Conservation (phyloP, 2,113 vertebrate genomes). For the Stegastes partitus region DNA sequence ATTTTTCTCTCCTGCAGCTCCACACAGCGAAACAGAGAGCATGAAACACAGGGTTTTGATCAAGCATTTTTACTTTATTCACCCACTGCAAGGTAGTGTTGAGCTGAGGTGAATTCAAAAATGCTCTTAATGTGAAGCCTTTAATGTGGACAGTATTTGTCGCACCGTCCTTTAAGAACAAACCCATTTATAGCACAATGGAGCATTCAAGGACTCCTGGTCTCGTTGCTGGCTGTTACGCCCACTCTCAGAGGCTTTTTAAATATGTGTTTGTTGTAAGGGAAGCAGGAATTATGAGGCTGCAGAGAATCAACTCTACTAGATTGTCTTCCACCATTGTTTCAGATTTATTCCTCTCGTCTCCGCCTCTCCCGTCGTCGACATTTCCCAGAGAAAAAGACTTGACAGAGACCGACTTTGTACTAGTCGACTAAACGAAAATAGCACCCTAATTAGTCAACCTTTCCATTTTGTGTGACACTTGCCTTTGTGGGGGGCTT, state of each 20-base stretch:
- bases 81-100: slow-evolving; percentile 8
- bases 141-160: slow-evolving; percentile 28
- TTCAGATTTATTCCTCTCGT: slow-evolving; percentile 36
- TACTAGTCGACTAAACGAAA: slow-evolving; percentile 23
- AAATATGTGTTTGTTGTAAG: slow-evolving; percentile 20
- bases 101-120: not conserved
- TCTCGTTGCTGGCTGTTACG: slow-evolving; percentile 33
- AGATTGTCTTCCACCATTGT: slow-evolving; percentile 47
- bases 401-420: slow-evolving; percentile 31
- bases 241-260: slow-evolving; percentile 45
- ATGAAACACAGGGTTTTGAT: slow-evolving; percentile 25
- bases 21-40: slow-evolving; percentile 1
- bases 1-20: slow-evolving; percentile 20
- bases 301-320: slow-evolving; percentile 19
- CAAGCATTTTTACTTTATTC: slow-evolving; percentile 1
- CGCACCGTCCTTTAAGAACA: not conserved
- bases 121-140: not conserved
- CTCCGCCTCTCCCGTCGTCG: slow-evolving; percentile 9
- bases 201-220: slow-evolving; percentile 10
- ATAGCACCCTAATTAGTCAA: slow-evolving; percentile 46
- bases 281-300: slow-evolving; percentile 36
- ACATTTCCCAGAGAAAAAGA: slow-evolving; percentile 16
- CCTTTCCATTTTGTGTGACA: slow-evolving; percentile 24
- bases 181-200: not conserved
- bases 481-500: slow-evolving; percentile 21